Percentiles rank a stretch among this genome's conserved stretches.
Conservation (phyloP, 1,140 invertebrate genomes). For the Ctenoplectra terminalis region DNA sequence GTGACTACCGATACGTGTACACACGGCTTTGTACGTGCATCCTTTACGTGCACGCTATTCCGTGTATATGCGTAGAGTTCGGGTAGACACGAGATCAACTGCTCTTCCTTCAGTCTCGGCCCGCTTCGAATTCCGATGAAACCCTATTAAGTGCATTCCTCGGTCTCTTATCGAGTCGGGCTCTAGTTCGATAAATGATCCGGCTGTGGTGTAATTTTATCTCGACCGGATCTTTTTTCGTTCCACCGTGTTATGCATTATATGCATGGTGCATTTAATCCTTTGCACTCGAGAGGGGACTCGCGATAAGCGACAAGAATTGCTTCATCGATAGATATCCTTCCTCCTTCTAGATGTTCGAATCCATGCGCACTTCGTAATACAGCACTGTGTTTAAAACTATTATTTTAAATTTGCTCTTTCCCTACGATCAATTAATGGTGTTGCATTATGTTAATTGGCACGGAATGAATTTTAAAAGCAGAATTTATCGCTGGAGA, state of each 20-base stretch:
- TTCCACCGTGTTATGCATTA: not conserved
- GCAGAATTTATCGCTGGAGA: too few relatives aligned
- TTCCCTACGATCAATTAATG: not conserved
- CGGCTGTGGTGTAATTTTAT: not conserved
- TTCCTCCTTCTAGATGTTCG: too few relatives aligned
- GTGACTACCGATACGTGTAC: slow-evolving; percentile 59
- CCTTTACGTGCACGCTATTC: not conserved
- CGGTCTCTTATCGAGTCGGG: slow-evolving; percentile 6
- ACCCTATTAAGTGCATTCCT: slow-evolving; percentile 30
- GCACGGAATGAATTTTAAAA: too few relatives aligned
- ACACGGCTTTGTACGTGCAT: slow-evolving; percentile 51
- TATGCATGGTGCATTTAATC: too few relatives aligned
- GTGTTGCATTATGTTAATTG: too few relatives aligned
- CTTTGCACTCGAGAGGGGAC: too few relatives aligned
- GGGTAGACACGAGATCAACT: slow-evolving; percentile 1
- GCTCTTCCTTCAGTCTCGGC: slow-evolving; percentile 11
- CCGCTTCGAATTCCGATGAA: slow-evolving; percentile 25
- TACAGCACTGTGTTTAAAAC: too few relatives aligned
- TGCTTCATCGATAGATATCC: too few relatives aligned
- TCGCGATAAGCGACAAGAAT: too few relatives aligned
- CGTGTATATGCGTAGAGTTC: slow-evolving; percentile 16
- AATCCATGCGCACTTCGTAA: too few relatives aligned
- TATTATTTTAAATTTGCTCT: too few relatives aligned
- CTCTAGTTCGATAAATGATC: slow-evolving; percentile 6
- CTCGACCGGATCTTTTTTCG: too few relatives aligned